phyloP scores from a whole-genome alignment of 2,797 vertebrate genomes.

The Ctenochaetus hawaiiensis region DNA sequence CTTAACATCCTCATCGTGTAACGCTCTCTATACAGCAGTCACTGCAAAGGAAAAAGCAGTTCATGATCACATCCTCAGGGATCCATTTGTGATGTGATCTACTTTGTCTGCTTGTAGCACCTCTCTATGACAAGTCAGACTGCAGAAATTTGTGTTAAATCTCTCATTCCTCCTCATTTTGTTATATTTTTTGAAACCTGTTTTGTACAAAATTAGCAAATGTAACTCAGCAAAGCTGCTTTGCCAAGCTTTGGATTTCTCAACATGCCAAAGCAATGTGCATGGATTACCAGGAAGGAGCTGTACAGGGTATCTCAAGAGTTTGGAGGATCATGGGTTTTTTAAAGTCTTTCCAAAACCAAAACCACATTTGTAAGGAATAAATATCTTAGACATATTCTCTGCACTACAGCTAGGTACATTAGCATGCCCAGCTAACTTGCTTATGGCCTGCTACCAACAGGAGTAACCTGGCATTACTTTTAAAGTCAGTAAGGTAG shows the following conservation, averaged over 20 bases:
- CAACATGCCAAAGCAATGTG: neutral
- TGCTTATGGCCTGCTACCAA: neutral
- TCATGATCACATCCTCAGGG: conserved; percentile 35
- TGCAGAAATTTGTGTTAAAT: neutral
- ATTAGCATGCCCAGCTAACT: neutral
- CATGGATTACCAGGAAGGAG: neutral
- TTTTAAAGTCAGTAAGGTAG: neutral
- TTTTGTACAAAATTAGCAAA: neutral
- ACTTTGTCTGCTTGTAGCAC: conserved; percentile 34
- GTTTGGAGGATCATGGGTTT: neutral
- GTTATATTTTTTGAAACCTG: too few species aligned
- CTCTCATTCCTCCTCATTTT: neutral
- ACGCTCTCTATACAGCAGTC: conserved; percentile 18
- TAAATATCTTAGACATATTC: neutral
- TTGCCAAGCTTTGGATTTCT: conserved; percentile 1
- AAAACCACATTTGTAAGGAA: neutral
- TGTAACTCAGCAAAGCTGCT: neutral
- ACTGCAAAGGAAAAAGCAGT: conserved; percentile 23
- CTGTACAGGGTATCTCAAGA: neutral
- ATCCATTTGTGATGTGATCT: conserved; percentile 40
- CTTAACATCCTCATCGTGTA: conserved; percentile 30
- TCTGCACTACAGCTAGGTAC: neutral
- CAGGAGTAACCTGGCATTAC: neutral
- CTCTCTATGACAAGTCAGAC: conserved; percentile 2
- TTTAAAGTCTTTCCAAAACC: neutral